phyloP scores from a whole-genome alignment of 2,797 vertebrate species.

The Epinephelus coioides region DNA sequence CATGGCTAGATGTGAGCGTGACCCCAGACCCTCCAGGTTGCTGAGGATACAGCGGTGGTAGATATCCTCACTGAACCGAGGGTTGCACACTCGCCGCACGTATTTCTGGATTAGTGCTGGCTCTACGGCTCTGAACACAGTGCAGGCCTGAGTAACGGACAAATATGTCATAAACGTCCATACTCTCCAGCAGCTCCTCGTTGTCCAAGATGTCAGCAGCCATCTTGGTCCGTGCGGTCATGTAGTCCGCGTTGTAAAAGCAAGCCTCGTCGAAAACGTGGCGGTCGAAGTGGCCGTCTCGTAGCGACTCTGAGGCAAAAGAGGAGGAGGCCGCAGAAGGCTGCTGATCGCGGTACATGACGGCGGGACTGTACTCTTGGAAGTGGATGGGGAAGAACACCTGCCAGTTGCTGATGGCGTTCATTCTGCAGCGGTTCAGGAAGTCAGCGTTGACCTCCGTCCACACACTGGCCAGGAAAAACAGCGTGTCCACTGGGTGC shows the following conservation, averaged over 20 bases:
- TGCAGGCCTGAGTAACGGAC: conserved; percentile 95
- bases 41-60: conserved; percentile 97
- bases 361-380: conserved; percentile 94
- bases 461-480: conserved; percentile 94
- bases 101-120: conserved; percentile 96
- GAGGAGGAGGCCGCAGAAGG: conserved; percentile 87
- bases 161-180: conserved; percentile 96
- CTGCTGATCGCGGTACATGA: conserved; percentile 89
- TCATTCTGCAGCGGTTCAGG: conserved; percentile 97
- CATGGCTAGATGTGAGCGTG: conserved; percentile 93
- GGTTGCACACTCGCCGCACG: conserved; percentile 90
- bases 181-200: conserved; percentile 94
- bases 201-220: conserved; percentile 92
- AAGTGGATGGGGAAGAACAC: conserved; percentile 98
- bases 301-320: conserved; percentile 86
- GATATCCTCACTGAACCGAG: conserved; percentile 94
- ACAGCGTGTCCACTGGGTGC: conserved; percentile 96
- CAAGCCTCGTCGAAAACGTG: conserved; percentile 96
- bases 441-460: conserved; percentile 94
- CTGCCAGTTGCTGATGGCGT: conserved; percentile 97
- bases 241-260: conserved; percentile 98
- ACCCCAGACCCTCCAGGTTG: conserved; percentile 94
- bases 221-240: conserved; percentile 93
- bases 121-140: conserved; percentile 96
- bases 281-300: conserved; percentile 94